Percentiles rank a stretch among this genome's conserved stretches.
These are phyloP conservation scores for Carapus acus DNA, from an alignment of 2,797 vertebrate species.

Conservation along the genomic window DNA sequence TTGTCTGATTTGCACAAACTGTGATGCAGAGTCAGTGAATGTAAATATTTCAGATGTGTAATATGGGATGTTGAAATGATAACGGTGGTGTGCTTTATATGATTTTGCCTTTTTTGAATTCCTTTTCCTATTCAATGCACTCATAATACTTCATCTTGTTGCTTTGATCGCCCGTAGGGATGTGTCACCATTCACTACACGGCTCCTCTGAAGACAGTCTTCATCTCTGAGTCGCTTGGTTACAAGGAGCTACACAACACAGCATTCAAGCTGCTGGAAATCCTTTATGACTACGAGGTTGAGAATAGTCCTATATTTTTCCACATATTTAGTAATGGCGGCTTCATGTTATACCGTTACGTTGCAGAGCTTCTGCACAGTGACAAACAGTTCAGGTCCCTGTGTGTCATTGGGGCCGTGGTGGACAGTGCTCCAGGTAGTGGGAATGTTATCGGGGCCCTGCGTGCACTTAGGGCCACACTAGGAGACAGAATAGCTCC, in stretches of 20 bases:
- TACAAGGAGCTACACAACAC: conserved; percentile 81
- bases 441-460: conserved; percentile 77
- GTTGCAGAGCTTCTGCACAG: conserved; percentile 78
- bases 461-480: conserved; percentile 78
- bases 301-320: conserved; percentile 88
- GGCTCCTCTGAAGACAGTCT: conserved; percentile 83
- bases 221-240: conserved; percentile 89
- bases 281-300: conserved; percentile 87
- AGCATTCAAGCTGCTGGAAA: conserved; percentile 82
- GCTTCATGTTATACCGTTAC: conserved; percentile 94
- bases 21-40: no score
- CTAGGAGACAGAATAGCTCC: conserved; percentile 70
- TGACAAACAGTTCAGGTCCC: conserved; percentile 72
- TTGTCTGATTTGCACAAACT: no score
- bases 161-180: conserved; percentile 71
- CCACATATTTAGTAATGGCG: conserved; percentile 93
- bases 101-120: no score
- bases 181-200: conserved; percentile 89
- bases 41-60: no score
- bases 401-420: conserved; percentile 79
- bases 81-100: no score
- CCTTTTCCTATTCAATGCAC: not conserved
- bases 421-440: conserved; percentile 89
- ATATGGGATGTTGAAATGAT: no score
- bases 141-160: not conserved